These are phyloP conservation scores for Argyra leucocephala DNA, from an alignment of 2,888 invertebrate genomes.

Conservation along the genomic window DNA sequence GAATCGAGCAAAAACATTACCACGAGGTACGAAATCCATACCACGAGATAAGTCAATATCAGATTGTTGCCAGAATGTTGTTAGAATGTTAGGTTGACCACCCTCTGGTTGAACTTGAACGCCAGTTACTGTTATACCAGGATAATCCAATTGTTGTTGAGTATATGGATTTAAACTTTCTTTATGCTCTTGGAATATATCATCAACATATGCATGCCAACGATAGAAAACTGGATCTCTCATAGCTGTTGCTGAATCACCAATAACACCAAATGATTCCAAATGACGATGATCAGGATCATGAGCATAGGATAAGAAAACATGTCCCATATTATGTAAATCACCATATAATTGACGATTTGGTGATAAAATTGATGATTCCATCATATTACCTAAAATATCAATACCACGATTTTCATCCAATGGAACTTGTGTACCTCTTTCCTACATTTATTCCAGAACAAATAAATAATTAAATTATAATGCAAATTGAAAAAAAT, in stretches of 20 bases:
- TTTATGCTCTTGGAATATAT: slow-evolving; percentile 68
- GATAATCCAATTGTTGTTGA: slow-evolving; percentile 32
- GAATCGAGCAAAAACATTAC: slow-evolving; percentile 58
- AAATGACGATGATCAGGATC: slow-evolving; percentile 64
- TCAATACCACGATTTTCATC: slow-evolving; percentile 66
- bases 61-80: slow-evolving; percentile 71
- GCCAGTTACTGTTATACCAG: slow-evolving; percentile 51
- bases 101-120: slow-evolving; percentile 48
- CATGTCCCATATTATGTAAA: slow-evolving; percentile 73
- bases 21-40: slow-evolving; percentile 71
- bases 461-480: neutral
- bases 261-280: slow-evolving; percentile 75
- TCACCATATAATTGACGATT: slow-evolving; percentile 67
- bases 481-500: no score
- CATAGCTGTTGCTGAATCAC: slow-evolving; percentile 76
- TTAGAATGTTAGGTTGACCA: slow-evolving; percentile 49
- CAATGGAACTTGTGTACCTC: slow-evolving; percentile 49
- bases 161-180: slow-evolving; percentile 58
- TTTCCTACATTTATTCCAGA: slow-evolving; percentile 43
- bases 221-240: slow-evolving; percentile 78
- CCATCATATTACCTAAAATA: slow-evolving; percentile 68
- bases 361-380: slow-evolving; percentile 59
- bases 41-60: slow-evolving; percentile 69
- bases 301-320: slow-evolving; percentile 65
- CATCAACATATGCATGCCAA: slow-evolving; percentile 72